Evolutionary conservation across 30 jellyfish, hydroid and myxozoan genomes (phyloP), one percentile per base, ranked within the genome.

Genomic region (Hydractinia symbiolongicarpus): DNA sequence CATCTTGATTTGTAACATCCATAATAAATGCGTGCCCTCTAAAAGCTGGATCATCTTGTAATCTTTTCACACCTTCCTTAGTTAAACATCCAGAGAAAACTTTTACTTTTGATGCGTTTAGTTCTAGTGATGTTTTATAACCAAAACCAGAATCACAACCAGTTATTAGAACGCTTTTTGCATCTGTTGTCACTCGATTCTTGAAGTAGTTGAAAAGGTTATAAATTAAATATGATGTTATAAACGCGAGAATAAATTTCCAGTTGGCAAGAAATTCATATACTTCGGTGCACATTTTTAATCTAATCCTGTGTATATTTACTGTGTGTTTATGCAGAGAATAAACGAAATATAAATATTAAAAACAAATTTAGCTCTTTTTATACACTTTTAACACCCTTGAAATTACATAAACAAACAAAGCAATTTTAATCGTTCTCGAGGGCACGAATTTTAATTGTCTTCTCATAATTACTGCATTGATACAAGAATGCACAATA

Each of bases 121-220:
- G 50, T 19, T 71, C 80, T 19, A 71, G 50, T 5, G 80, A 54
- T 71, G 67, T 19, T 71, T 71, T 30, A 15, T 20, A 71, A 19
- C 80, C 80, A 71, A 71, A 71, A 19, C 80, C 80, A 4, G 80
- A 71, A 71, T 71, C 80, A 71, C 80, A 71, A 1, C 80, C 80
- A 20, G 80, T 71, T 14, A 71, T 50, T 4, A 71, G 50, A 71
- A 71, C 80, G 50, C 51, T 49, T 5, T 71, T 71, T 8, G 56
- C 51, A 54, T 71, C 53, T 71, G 40, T 4, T 6, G 80, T 71
- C 51, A 58, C 74, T 13, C 40, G 74, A 13, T 51, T 64, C 9
- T 64, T 64, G 52, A 64, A 13, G 16, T 51, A 64, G 74, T 4
- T 64, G 19, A 51, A 64, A 64, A 64, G 9, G 74, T n/a, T 64